Evolutionary conservation across 2,797 vertebrate species (phyloP), one percentile per base, ranked within the genome.

Genomic region (Alauda arvensis): DNA sequence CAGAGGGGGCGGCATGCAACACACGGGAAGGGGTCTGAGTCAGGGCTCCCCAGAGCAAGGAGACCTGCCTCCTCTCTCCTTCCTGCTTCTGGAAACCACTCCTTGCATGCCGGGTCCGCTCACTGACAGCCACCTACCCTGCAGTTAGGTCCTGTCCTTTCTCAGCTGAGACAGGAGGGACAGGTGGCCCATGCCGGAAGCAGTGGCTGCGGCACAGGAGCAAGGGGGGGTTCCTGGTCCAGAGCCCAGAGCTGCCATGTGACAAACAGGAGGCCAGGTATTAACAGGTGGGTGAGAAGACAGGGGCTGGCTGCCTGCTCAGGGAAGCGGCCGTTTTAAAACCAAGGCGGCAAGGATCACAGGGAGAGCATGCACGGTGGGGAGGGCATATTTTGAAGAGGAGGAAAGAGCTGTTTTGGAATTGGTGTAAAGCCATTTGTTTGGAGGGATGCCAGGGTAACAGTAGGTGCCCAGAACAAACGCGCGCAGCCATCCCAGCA

Each of bases 381-480:
- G 93, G 91, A 95, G 94, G 93, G 93, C 93, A 95, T 94, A 95
- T 95, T 95, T 95, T 94, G 95, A 95, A 95, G 94, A 95, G 95
- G 94, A 95, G 94, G 93, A 95, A 95, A 93, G 95, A 95, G 92
- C 95, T 95, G 95, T 95, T 95, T 95, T 95, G 94, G 94, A 95
- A 94, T 93, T 93, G 94, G 94, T 93, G 94, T 91, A 95, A 94
- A 95, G 91, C 94, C 94, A 95, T 95, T 95, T 95, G 94, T 95
- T 95, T 95, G 95, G 93, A 93, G 83, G 89, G 60, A 37, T 95
- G 95, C 95, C 95, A 95, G 91, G 85, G 93, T 93, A 93, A 89
- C 93, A 95, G 94, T 95, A 94, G 94, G 94, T 95, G 94, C 94
- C 93, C 93, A 95, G 94, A 95, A 95, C 94, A 95, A 94, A 94